These are phyloP conservation scores for Sander lucioperca DNA, from an alignment of 2,113 vertebrate species.

Conservation along the genomic window DNA sequence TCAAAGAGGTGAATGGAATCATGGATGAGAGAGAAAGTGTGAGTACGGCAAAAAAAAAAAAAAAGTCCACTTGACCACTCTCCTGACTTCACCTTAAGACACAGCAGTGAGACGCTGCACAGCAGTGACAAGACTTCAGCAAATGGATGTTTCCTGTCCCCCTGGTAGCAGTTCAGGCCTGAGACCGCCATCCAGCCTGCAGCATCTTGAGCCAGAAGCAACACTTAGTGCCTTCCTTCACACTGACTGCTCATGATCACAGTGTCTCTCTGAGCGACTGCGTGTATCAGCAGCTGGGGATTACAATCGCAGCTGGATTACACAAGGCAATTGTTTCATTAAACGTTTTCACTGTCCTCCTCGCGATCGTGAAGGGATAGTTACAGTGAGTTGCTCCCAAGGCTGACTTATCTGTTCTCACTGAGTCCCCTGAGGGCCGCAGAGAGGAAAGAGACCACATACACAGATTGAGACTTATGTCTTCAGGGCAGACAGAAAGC, in stretches of 20 bases:
- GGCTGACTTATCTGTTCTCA: conserved; percentile 64
- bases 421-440: conserved; percentile 37
- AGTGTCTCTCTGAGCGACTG: conserved; percentile 20
- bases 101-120: conserved; percentile 23
- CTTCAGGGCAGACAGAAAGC: conserved; percentile 55
- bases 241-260: conserved; percentile 37
- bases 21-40: conserved; percentile 16
- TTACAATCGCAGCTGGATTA: conserved; percentile 46
- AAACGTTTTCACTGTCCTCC: conserved; percentile 50
- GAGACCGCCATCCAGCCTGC: conserved; percentile 30
- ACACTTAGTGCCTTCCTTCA: conserved; percentile 24
- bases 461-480: conserved; percentile 68
- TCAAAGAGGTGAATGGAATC: conserved; percentile 52
- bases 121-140: conserved; percentile 24
- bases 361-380: conserved; percentile 39
- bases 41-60: conserved; percentile 9
- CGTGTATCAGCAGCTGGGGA: conserved; percentile 34
- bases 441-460: conserved; percentile 43
- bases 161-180: conserved; percentile 22
- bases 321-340: conserved; percentile 46
- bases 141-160: conserved; percentile 39
- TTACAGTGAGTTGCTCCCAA: conserved; percentile 50
- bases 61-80: conserved; percentile 12
- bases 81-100: conserved; percentile 11
- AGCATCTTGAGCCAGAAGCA: conserved; percentile 44